phyloP scores from a whole-genome alignment of 1,140 invertebrate genomes.

The Drosophila oshimai region DNA sequence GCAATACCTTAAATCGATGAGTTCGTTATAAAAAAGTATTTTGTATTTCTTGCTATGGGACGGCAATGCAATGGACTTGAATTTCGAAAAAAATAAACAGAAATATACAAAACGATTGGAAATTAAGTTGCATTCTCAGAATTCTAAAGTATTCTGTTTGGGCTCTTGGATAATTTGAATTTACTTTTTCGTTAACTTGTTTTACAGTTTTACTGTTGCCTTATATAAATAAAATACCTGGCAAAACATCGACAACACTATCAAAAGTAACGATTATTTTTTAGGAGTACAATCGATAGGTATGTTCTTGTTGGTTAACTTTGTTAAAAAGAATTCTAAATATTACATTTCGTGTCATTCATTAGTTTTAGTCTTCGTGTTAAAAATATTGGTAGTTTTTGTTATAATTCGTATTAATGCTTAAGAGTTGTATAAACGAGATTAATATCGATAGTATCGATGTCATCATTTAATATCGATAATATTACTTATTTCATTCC shows the following conservation, averaged over 20 bases:
- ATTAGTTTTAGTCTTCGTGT: too few species aligned
- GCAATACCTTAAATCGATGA: conserved; percentile 25
- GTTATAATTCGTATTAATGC: too few species aligned
- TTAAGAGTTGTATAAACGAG: not conserved
- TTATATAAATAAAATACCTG: not conserved
- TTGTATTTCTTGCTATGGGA: conserved; percentile 31
- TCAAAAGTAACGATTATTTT: too few species aligned
- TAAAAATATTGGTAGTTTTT: too few species aligned
- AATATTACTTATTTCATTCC: conserved; percentile 26
- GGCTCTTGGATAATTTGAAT: not conserved
- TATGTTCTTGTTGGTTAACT: too few species aligned
- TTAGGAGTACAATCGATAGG: too few species aligned
- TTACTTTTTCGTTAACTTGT: conserved; percentile 5
- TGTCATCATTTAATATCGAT: too few species aligned
- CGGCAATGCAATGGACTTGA: conserved; percentile 51
- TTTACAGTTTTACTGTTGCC: conserved; percentile 9
- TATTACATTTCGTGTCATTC: too few species aligned
- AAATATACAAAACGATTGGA: not conserved
- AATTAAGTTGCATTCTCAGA: not conserved
- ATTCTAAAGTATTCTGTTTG: not conserved
- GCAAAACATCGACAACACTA: not conserved
- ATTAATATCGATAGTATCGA: too few species aligned
- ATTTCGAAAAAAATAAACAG: conserved; percentile 10
- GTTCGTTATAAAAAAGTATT: conserved; percentile 3
- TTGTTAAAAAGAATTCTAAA: too few species aligned